Conservation (phyloP, 2,113 vertebrate species). For the Montifringilla adamsi region DNA sequence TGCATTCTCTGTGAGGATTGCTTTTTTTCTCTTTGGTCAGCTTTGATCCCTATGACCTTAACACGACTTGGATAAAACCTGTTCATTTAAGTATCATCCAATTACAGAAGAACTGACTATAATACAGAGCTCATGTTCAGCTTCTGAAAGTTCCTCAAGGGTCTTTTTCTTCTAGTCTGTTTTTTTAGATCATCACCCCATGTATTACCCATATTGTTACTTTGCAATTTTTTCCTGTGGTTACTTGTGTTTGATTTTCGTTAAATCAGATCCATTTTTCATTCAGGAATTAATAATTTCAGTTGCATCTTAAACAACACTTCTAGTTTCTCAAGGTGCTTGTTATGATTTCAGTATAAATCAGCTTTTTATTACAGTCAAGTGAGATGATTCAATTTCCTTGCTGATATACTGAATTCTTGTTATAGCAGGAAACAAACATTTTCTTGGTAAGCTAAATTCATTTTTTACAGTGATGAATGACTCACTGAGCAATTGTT, state of each 20-base stretch:
- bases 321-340: not conserved
- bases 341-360: conserved; percentile 10
- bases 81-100: not conserved
- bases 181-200: not conserved
- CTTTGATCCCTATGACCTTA: not conserved
- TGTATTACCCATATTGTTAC: not conserved
- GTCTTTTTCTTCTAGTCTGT: not conserved
- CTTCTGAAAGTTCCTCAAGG: not conserved
- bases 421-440: conserved; percentile 60
- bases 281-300: not conserved
- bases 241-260: not conserved
- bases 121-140: not conserved
- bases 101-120: not conserved
- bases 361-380: conserved; percentile 6
- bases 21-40: not conserved
- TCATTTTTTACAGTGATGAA: conserved; percentile 43
- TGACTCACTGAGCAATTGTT: conserved; percentile 67
- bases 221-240: not conserved
- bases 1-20: not conserved
- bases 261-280: not conserved
- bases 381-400: conserved; percentile 39
- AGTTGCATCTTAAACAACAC: not conserved
- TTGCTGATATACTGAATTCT: conserved; percentile 47
- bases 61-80: not conserved
- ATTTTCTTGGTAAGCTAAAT: conserved; percentile 48